These are phyloP conservation scores for Cylas formicarius DNA, from an alignment of 1,140 invertebrate species.

Conservation along the genomic window DNA sequence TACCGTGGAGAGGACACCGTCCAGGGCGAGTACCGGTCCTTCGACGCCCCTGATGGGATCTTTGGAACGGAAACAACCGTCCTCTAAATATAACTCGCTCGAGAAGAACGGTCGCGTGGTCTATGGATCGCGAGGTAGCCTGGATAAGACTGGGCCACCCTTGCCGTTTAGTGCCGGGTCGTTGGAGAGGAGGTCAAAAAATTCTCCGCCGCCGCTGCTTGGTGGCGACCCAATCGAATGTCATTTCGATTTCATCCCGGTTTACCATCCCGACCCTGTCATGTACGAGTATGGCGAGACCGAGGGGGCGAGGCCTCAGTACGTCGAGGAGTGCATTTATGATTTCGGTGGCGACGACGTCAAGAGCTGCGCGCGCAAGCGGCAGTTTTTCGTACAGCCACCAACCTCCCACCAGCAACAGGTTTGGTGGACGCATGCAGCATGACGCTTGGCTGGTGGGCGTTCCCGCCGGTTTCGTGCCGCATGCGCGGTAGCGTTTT, in stretches of 20 bases:
- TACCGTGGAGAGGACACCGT: slow-evolving; percentile 42
- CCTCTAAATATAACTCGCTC: slow-evolving; percentile 9
- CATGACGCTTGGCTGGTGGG: slow-evolving; percentile 22
- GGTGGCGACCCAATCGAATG: slow-evolving; percentile 1
- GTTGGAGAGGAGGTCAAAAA: slow-evolving; percentile 5
- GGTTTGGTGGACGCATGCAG: slow-evolving; percentile 31
- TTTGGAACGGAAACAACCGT: slow-evolving; percentile 42
- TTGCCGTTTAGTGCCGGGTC: no score
- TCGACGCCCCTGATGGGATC: slow-evolving; percentile 43
- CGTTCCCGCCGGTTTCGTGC: no score
- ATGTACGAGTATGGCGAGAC: slow-evolving; percentile 25
- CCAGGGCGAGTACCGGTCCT: slow-evolving; percentile 37
- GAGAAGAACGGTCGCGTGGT: no score
- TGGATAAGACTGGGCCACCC: no score
- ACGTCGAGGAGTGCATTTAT: slow-evolving; percentile 57
- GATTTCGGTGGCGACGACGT: slow-evolving; percentile 60
- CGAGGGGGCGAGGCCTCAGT: not conserved
- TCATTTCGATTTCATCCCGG: slow-evolving; percentile 33
- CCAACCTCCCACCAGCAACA: slow-evolving; percentile 20
- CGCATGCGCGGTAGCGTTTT: not conserved
- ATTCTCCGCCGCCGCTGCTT: not conserved
- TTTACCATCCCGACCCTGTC: slow-evolving; percentile 35
- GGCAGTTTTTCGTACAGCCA: slow-evolving; percentile 46
- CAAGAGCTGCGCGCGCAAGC: slow-evolving; percentile 50
- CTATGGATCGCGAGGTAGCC: no score